These are phyloP conservation scores for Sceloporus tristichus DNA, from an alignment of 2,113 vertebrate genomes.

Conservation along the genomic window DNA sequence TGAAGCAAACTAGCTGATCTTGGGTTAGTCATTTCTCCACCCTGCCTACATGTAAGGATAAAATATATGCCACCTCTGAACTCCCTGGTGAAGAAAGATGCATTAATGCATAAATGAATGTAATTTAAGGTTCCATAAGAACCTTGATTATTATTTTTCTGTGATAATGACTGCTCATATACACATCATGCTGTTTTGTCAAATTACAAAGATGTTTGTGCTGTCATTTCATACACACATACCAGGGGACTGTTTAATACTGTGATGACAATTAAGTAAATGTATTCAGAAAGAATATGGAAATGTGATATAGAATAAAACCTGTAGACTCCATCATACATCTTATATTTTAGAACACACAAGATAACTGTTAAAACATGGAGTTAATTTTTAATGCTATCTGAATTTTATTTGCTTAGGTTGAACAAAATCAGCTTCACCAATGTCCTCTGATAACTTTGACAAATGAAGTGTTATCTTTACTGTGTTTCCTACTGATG, in stretches of 20 bases:
- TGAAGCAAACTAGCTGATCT: not conserved
- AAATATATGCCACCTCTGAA: not conserved
- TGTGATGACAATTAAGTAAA: not conserved
- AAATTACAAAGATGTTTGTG: not conserved
- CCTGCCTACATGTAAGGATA: not conserved
- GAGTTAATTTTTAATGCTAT: not conserved
- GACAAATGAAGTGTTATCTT: conserved; percentile 35
- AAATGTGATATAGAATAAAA: not conserved
- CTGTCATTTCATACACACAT: not conserved
- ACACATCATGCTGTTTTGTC: not conserved
- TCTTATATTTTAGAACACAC: conserved; percentile 1
- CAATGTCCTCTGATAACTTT: conserved; percentile 21
- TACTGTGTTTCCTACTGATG: not conserved
- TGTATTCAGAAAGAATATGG: conserved; percentile 4
- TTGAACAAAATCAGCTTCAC: conserved; percentile 7
- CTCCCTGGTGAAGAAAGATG: not conserved
- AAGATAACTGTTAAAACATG: not conserved
- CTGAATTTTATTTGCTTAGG: conserved; percentile 20
- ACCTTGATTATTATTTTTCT: too few relatives aligned
- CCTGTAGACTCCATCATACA: not conserved
- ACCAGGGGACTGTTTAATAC: not conserved
- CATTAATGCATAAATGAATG: not conserved
- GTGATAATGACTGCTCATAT: not conserved
- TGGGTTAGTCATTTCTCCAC: too few relatives aligned
- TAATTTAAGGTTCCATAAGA: not conserved